Base-by-base conservation (phyloP, 2,888 invertebrate genomes). In the Drosophila paranaensis region DNA sequence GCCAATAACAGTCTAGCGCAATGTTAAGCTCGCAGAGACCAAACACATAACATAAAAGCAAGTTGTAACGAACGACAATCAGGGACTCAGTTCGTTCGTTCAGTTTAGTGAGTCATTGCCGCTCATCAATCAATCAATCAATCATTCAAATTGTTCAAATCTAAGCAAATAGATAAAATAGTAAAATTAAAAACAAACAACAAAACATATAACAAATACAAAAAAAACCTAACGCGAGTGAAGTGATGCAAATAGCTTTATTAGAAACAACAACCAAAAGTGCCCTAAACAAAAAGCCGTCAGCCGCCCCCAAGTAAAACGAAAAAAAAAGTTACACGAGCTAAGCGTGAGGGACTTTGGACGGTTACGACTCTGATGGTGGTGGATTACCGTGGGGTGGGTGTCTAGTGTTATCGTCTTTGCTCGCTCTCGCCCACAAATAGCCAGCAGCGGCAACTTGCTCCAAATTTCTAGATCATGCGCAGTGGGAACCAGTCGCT, bases 391-490 rank as follows among this genome's bases (percentile, higher is more conserved):
- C 60, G 58, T 61, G 53, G 58, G 50, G 77, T 67, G 63, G 64
- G 64, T 75, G 61, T 57, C 43, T 54, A 63, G 63, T 82, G 82
- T 82, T 87, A 87, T 86, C 84, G 85, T 73, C 68, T 55, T 40
- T 76, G 67, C 71, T 69, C 53, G 76, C 74, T 79, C 71, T 79
- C 79, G 76, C 81, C 79, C 65, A 69, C 75, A 72, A 79, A 79
- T 79, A 68, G 79, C 78, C 79, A 79, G 79, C 76, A 82, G 83
- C 83, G 79, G 68, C 72, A 70, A 79, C 66, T 79, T 84, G 88
- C 82, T 84, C 84, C 79, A 88, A 87, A 84, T 84, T 85, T 73
- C 27, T 55, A 25, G 64, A 46, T 73, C 79, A 74, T 79, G 88
- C 84, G 84, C 86, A 79, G 46, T 69, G 54, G 20, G 43, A 43